phyloP scores from a whole-genome alignment of 2,888 invertebrate species.

The Torymus aiolomorphi region DNA sequence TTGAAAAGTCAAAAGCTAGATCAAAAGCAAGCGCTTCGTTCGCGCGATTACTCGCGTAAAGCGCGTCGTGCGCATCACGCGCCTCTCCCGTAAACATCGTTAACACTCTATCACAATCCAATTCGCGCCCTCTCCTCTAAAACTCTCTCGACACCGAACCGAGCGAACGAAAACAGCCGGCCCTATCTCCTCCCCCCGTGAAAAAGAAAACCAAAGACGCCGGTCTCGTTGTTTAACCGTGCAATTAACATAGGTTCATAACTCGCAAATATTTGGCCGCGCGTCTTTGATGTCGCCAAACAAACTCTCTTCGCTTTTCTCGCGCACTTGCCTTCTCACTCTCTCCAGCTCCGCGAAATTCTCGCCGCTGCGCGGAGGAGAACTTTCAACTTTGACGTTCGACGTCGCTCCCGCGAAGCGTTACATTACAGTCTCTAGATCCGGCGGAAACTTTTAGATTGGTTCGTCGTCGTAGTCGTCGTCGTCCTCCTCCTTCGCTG shows the following conservation, averaged over 20 bases:
- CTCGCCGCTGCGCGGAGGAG: background rate
- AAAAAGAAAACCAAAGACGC: constrained; percentile 28
- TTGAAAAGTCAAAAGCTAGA: too few relatives aligned
- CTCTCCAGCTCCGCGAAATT: constrained; percentile 15
- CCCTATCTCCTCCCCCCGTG: too few relatives aligned
- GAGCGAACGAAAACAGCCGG: too few relatives aligned
- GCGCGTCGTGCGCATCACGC: too few relatives aligned
- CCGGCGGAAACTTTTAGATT: constrained; percentile 61
- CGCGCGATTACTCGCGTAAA: too few relatives aligned
- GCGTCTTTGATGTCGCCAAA: constrained; percentile 40
- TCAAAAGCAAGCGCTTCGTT: too few relatives aligned
- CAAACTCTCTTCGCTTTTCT: constrained; percentile 8
- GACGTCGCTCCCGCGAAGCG: constrained; percentile 46
- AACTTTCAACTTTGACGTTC: constrained; percentile 52
- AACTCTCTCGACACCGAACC: too few relatives aligned
- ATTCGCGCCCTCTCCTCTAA: too few relatives aligned
- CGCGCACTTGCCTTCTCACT: background rate
- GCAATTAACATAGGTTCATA: constrained; percentile 59
- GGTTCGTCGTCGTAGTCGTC: constrained; percentile 54
- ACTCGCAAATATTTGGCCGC: constrained; percentile 55
- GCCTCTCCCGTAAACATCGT: too few relatives aligned
- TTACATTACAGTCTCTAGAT: constrained; percentile 53
- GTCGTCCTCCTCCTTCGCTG: background rate
- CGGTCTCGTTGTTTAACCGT: constrained; percentile 20
- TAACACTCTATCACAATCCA: too few relatives aligned